Evolutionary conservation across 1,140 invertebrate genomes (phyloP), one percentile per base, ranked within the genome.

Genomic region (Theocolax elegans): DNA sequence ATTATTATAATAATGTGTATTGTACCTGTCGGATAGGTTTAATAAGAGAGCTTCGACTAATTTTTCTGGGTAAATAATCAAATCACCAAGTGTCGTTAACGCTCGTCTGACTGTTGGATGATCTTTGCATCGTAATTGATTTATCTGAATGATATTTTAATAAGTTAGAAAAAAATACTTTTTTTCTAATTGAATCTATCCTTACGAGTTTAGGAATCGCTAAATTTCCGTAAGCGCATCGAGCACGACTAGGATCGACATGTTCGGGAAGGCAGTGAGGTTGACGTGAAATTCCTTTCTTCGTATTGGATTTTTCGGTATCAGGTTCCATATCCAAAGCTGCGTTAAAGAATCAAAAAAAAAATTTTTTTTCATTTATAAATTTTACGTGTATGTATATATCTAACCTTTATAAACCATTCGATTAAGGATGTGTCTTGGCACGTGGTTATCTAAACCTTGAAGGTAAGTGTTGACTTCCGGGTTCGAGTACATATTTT

Each of bases 141-240:
- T 56, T 63, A 29, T 65, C 74, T 75, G 35, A 0, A 53, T 27
- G 10, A 17, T 49, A 35, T 69, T 25, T 15, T 9, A n/a, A n/a
- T n/a, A n/a, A n/a, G n/a, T n/a, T n/a, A n/a, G n/a, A n/a, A n/a
- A n/a, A n/a, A n/a, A n/a, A n/a, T n/a, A n/a, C n/a, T n/a, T n/a
- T n/a, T n/a, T n/a, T n/a, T n/a, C n/a, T n/a, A n/a, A n/a, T n/a
- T n/a, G 31, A 6, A 10, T 35, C 4, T 35, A 35, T 31, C 53
- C n/a, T 67, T 48, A 79, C 78, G 63, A 80, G 71, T 66, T 75
- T 75, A 12, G 77, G 71, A 8, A 80, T 48, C 29, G 76, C 77
- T 38, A 66, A 71, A 40, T 42, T 29, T 6, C 75, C 75, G 48
- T 65, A 78, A 60, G 72, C 76, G 31, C 71, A 72, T 60, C 73